phyloP scores from a whole-genome alignment of 2,797 vertebrate genomes.

The Decapterus maruadsi region DNA sequence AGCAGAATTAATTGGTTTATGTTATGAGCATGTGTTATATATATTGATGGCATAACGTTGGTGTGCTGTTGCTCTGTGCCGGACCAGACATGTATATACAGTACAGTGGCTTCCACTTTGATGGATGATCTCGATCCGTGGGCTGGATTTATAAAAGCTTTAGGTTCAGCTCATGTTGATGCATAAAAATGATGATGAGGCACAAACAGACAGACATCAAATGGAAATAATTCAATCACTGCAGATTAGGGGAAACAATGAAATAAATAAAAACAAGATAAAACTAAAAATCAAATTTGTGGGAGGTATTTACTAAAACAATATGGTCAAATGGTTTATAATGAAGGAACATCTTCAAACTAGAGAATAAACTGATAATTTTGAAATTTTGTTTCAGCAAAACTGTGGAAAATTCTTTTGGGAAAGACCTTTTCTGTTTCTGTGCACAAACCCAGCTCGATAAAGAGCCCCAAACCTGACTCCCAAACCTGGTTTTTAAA shows the following conservation, averaged over 20 bases:
- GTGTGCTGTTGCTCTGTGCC: slow-evolving; percentile 33
- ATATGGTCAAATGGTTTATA: no score
- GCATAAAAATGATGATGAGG: neutral
- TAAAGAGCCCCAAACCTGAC: no score
- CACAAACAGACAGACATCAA: neutral
- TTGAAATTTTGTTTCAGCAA: no score
- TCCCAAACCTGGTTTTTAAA: no score
- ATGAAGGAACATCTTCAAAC: no score
- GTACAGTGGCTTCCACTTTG: slow-evolving; percentile 15
- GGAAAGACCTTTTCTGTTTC: neutral
- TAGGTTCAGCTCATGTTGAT: neutral
- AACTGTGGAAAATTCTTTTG: no score
- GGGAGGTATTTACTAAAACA: no score
- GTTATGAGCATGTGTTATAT: slow-evolving; percentile 71
- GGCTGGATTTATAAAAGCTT: slow-evolving; percentile 21
- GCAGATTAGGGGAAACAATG: neutral
- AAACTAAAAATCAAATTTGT: no score
- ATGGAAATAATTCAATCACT: neutral
- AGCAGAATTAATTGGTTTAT: slow-evolving; percentile 73
- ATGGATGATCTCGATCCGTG: slow-evolving; percentile 16
- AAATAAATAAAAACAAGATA: neutral
- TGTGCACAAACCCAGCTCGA: neutral
- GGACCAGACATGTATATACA: slow-evolving; percentile 20
- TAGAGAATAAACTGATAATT: no score
- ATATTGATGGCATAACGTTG: slow-evolving; percentile 52